Evolutionary conservation across 2,797 vertebrate species (phyloP).

Genomic region (Iguana delicatissima): DNA sequence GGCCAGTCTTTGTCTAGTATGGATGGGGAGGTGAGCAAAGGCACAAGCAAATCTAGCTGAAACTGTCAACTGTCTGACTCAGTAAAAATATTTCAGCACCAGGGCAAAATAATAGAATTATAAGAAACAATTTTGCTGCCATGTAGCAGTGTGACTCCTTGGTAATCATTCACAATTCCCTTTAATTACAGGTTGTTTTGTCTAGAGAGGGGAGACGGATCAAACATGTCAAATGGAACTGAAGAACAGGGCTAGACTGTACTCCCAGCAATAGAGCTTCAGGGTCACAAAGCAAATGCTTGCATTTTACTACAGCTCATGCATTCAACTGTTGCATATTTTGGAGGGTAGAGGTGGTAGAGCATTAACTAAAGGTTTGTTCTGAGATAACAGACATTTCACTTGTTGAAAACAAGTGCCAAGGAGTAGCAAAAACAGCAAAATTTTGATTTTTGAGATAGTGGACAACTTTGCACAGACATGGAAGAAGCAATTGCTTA

Average conservation of each 20-base stretch:
- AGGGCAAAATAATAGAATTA: not conserved
- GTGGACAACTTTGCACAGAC: not conserved
- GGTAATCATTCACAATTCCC: not conserved
- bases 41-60: not conserved
- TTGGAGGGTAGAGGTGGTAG: not conserved
- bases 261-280: not conserved
- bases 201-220: not conserved
- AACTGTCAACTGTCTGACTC: constrained; percentile 2
- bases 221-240: not conserved
- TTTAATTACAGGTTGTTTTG: constrained; percentile 11
- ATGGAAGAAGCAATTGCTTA: not conserved
- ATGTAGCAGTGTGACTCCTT: not conserved
- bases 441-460: not conserved
- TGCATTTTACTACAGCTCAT: not conserved
- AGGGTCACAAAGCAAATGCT: not conserved
- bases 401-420: not conserved
- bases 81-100: constrained; percentile 22
- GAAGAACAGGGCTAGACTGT: not conserved
- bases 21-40: not conserved
- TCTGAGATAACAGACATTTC: not conserved
- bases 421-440: not conserved
- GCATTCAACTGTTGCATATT: not conserved
- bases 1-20: not conserved
- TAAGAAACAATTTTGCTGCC: not conserved
- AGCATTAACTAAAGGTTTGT: not conserved